Base-by-base conservation (phyloP, 2,888 invertebrate genomes). In the Adelognathus sp. region DNA sequence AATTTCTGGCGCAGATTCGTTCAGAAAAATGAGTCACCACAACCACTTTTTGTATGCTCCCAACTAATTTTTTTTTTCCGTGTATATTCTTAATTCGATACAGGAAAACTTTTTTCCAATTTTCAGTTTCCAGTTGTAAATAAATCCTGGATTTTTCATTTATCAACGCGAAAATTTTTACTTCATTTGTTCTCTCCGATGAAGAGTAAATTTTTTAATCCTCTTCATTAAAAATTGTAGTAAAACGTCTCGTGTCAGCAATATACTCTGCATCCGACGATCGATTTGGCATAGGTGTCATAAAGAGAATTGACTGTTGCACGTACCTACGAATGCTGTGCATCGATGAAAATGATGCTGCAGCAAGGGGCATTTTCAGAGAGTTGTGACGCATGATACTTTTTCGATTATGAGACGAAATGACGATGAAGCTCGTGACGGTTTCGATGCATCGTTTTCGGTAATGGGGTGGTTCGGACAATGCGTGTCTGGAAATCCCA, bases 401-500 rank as follows among this genome's bases (percentile, higher is more conserved):
- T 56, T 64, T 33, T 54, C 33, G 21, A 14, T 63, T 16, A 33
- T 16, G 29, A 6, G 21, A 33, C 14, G n/a, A 67, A 67, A 74
- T 61, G 58, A 66, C 58, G 41, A 64, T 44, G 44, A 44, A 63
- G 31, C 24, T 63, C 16, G 11, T 21, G 50, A 33, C 29, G 54
- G 39, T 50, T 50, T 31, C 63, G 24, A 39, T 46, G 24, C 24
- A 61, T n/a, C 50, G n/a, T 1, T 18, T 58, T 31, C 74, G 66
- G 80, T 58, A 58, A 58, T 56, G 7, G 56, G 33, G 31, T 29
- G 44, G 27, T 58, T n/a, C n/a, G 64, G 14, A 64, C 56, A 56
- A 56, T 54, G 54, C 4, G 80, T 75, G 81, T 84, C 83, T 84
- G 83, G 82, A 76, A 85, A 85, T 85, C 83, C 83, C 84, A 83